Evolutionary conservation across 2,888 invertebrate species (phyloP).

Genomic region (Melipona bicolor): DNA sequence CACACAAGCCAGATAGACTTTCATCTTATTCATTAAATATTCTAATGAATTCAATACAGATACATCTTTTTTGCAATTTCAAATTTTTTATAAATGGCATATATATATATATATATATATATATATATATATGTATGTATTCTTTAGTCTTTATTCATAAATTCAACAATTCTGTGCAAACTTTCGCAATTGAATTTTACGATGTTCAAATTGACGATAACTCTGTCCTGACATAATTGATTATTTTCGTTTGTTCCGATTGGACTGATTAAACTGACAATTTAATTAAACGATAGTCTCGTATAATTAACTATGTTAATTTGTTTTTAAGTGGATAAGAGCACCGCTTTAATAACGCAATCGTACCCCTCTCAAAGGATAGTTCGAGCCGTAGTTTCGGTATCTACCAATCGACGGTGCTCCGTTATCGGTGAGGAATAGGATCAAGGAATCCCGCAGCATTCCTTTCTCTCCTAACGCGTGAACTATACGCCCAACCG

Average conservation of each 20-base stretch:
- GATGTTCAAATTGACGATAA: no score
- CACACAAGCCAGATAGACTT: no score
- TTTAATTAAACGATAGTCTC: not conserved
- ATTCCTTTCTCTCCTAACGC: slow-evolving; percentile 85
- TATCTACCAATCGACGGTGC: slow-evolving; percentile 86
- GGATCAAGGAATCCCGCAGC: slow-evolving; percentile 87
- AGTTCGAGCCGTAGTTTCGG: slow-evolving; percentile 87
- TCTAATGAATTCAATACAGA: no score
- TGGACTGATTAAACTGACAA: slow-evolving; percentile 8
- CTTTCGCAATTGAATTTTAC: no score
- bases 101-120: no score
- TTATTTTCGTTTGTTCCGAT: not conserved
- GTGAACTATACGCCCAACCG: slow-evolving; percentile 86
- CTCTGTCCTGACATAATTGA: no score
- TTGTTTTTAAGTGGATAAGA: not conserved
- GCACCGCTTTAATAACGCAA: not conserved
- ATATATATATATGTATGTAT: no score
- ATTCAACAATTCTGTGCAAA: no score
- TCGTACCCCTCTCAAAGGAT: slow-evolving; percentile 87
- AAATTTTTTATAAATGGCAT: no score
- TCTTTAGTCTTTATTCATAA: no score
- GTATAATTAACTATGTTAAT: not conserved
- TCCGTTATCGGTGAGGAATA: slow-evolving; percentile 88
- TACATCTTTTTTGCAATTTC: no score
- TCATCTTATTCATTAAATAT: no score